These are phyloP conservation scores for Parnassius glacialis DNA, from an alignment of 2,888 invertebrate genomes.

Conservation along the genomic window DNA sequence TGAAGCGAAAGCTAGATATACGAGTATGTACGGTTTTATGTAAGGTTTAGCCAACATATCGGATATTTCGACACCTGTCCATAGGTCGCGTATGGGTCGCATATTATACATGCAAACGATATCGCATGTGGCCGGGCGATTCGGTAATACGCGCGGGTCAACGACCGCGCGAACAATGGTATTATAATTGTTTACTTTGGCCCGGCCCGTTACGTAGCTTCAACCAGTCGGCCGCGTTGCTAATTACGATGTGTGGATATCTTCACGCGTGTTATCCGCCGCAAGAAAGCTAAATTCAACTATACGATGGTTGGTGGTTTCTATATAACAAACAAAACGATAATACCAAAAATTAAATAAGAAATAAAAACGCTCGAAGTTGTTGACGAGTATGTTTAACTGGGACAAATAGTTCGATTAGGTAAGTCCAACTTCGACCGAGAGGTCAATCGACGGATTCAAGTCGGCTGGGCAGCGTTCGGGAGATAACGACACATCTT, in stretches of 20 bases:
- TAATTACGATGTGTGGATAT: background rate
- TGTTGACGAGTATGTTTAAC: too few relatives aligned
- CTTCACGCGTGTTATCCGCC: background rate
- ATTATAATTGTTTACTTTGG: conserved; percentile 12
- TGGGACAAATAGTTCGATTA: too few relatives aligned
- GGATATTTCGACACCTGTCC: background rate
- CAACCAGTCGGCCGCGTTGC: background rate
- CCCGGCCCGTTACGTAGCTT: conserved; percentile 1
- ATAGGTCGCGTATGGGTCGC: background rate
- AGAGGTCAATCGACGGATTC: too few relatives aligned
- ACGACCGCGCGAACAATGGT: conserved; percentile 10
- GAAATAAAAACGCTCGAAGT: too few relatives aligned
- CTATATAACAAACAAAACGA: too few relatives aligned
- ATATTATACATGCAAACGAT: conserved; percentile 1
- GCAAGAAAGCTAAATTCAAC: background rate
- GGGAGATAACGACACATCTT: too few relatives aligned
- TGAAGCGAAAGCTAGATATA: too few relatives aligned
- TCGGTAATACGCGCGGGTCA: conserved; percentile 6
- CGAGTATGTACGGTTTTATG: too few relatives aligned
- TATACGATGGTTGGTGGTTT: too few relatives aligned
- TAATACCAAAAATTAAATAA: too few relatives aligned
- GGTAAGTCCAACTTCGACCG: too few relatives aligned
- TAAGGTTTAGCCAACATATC: background rate
- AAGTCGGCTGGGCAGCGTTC: too few relatives aligned
- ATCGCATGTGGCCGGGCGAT: conserved; percentile 5